Conservation (phyloP, 2,797 vertebrate genomes). For the Lycodopsis pacificus region DNA sequence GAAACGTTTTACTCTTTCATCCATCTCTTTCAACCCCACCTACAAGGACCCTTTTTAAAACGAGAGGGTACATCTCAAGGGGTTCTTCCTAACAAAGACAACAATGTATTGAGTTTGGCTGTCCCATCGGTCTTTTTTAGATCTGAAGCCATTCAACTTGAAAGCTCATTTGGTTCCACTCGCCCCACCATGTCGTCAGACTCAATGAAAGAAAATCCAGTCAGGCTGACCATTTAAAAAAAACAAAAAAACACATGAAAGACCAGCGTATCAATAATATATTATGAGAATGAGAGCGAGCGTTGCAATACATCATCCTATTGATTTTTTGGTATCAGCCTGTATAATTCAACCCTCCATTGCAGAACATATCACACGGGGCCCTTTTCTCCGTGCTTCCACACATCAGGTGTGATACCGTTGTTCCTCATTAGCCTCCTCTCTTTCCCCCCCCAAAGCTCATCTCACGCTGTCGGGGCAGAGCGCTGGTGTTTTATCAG, state of each 20-base stretch:
- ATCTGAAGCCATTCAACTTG: neutral
- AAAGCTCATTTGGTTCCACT: neutral
- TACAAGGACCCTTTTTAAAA: neutral
- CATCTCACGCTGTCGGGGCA: constrained; percentile 4
- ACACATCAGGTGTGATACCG: constrained; percentile 27
- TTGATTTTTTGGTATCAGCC: neutral
- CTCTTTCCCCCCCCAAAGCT: constrained; percentile 15
- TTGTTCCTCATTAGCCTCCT: constrained; percentile 30
- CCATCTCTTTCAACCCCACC: neutral
- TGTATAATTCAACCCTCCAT: constrained; percentile 2
- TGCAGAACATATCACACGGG: neutral
- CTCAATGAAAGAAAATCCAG: constrained; percentile 4
- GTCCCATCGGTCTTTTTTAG: neutral
- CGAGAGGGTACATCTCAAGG: neutral
- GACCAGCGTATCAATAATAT: constrained; percentile 5
- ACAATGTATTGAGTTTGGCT: neutral
- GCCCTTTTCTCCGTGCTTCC: constrained; percentile 6
- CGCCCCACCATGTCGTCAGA: neutral
- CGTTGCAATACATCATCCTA: constrained; percentile 5
- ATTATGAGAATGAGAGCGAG: constrained; percentile 1
- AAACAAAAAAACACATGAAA: neutral
- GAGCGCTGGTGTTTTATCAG: constrained; percentile 16
- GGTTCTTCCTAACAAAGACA: neutral
- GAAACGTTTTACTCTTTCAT: neutral
- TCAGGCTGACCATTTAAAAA: neutral